phyloP scores from a whole-genome alignment of 2,888 invertebrate genomes.

The Tinea trinotella region DNA sequence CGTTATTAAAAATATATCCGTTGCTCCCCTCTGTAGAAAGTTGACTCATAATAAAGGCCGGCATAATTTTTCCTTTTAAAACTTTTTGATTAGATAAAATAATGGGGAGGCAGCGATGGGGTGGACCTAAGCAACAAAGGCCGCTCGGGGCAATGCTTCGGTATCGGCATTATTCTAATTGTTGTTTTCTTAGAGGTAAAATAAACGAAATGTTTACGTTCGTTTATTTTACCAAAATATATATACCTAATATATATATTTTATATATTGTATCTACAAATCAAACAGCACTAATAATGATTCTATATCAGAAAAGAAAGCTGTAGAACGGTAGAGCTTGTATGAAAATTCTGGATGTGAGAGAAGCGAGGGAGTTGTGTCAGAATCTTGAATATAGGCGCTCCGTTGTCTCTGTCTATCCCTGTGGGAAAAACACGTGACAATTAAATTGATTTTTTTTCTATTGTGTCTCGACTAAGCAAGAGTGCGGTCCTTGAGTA shows the following conservation, averaged over 20 bases:
- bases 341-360: too few relatives aligned
- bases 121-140: constrained; percentile 27
- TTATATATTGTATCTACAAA: neutral
- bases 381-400: too few relatives aligned
- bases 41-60: constrained; percentile 72
- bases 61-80: constrained; percentile 74
- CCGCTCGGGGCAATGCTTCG: constrained; percentile 57
- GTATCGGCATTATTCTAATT: constrained; percentile 67
- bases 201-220: constrained; percentile 44
- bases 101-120: constrained; percentile 62
- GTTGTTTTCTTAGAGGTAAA: constrained; percentile 51
- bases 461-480: too few relatives aligned
- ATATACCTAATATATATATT: too few relatives aligned
- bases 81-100: constrained; percentile 75
- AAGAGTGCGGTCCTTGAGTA: too few relatives aligned
- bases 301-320: too few relatives aligned
- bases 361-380: too few relatives aligned
- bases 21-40: constrained; percentile 62
- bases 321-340: too few relatives aligned
- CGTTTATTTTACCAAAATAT: constrained; percentile 49
- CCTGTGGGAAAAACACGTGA: too few relatives aligned
- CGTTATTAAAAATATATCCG: constrained; percentile 71
- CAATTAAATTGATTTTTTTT: too few relatives aligned
- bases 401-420: too few relatives aligned
- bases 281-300: neutral